Conservation (phyloP, 2,113 vertebrate genomes). For the Ursus arctos region DNA sequence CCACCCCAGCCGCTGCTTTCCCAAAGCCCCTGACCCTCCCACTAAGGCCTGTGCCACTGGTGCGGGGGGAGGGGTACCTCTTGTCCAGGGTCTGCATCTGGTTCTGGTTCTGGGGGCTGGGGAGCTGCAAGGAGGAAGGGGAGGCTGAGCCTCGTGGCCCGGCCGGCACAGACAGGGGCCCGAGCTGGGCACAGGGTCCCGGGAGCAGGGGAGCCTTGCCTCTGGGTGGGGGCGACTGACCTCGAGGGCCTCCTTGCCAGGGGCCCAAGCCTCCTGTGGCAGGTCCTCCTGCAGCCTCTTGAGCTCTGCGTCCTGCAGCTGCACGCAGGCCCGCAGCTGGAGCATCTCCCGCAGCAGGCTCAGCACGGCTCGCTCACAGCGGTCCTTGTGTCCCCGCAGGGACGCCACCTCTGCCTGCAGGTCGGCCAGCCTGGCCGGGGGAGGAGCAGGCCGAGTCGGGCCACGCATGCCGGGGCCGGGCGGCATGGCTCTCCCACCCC, state of each 20-base stretch:
- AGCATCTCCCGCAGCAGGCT: slow-evolving; percentile 69
- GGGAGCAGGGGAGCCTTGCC: background rate
- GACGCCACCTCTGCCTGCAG: slow-evolving; percentile 53
- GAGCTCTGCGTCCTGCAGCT: slow-evolving; percentile 50
- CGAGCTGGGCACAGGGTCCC: background rate
- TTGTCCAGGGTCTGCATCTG: slow-evolving; percentile 76
- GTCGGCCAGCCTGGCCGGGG: background rate
- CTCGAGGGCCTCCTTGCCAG: background rate
- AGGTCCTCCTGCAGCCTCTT: slow-evolving; percentile 25
- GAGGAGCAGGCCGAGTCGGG: fast-evolving
- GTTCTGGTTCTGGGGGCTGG: slow-evolving; percentile 40
- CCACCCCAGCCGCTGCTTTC: background rate
- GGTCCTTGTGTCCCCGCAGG: slow-evolving; percentile 44
- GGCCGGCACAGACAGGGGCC: background rate
- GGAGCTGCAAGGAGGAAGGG: slow-evolving; percentile 33
- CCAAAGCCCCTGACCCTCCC: background rate
- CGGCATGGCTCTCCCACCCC: fast-evolving
- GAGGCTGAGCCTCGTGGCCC: background rate
- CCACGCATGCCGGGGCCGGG: fast-evolving
- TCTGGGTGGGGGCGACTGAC: background rate
- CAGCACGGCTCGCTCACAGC: background rate
- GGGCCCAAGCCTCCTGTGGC: background rate
- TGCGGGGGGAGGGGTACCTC: slow-evolving; percentile 12
- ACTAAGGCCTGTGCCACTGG: fast-evolving
- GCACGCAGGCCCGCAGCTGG: background rate